These are phyloP conservation scores for Spilosoma lubricipeda DNA, from an alignment of 2,888 invertebrate genomes.

Conservation along the genomic window DNA sequence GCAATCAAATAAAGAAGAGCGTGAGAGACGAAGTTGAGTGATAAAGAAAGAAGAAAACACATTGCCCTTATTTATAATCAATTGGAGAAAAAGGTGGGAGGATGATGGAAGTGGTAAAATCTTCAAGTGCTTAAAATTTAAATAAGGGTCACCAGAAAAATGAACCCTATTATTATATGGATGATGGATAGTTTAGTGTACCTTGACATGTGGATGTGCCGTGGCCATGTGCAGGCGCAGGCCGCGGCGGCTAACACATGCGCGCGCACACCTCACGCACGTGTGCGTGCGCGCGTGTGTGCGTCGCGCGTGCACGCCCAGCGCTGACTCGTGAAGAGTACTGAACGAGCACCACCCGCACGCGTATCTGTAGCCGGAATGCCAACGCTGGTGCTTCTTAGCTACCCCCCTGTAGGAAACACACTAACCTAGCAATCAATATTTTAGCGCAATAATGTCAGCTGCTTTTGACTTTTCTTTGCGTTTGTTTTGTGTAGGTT, in stretches of 20 bases:
- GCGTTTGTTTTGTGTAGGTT: too few species aligned
- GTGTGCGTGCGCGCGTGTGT: constrained; percentile 19
- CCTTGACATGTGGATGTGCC: constrained; percentile 31
- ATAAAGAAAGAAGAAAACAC: too few species aligned
- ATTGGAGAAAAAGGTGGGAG: too few species aligned
- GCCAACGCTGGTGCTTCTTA: constrained; percentile 49
- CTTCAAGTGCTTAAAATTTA: too few species aligned
- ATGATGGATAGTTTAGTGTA: not conserved
- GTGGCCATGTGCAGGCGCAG: constrained; percentile 33
- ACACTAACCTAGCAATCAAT: not conserved
- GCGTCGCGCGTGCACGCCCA: constrained; percentile 40
- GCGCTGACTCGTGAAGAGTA: constrained; percentile 44
- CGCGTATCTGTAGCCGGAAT: constrained; percentile 48
- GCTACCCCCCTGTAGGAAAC: constrained; percentile 43
- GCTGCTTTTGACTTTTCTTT: too few species aligned
- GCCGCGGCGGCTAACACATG: constrained; percentile 29
- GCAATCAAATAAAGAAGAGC: too few species aligned
- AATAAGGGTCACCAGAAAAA: too few species aligned
- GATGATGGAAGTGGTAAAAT: too few species aligned
- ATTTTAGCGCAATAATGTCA: not conserved
- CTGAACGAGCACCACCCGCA: constrained; percentile 47
- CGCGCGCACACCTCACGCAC: constrained; percentile 42
- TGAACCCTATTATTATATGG: too few species aligned
- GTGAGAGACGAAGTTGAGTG: too few species aligned
- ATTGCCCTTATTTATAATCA: too few species aligned